phyloP scores from a whole-genome alignment of 2,888 invertebrate genomes.

The Heliconius ethilla region DNA sequence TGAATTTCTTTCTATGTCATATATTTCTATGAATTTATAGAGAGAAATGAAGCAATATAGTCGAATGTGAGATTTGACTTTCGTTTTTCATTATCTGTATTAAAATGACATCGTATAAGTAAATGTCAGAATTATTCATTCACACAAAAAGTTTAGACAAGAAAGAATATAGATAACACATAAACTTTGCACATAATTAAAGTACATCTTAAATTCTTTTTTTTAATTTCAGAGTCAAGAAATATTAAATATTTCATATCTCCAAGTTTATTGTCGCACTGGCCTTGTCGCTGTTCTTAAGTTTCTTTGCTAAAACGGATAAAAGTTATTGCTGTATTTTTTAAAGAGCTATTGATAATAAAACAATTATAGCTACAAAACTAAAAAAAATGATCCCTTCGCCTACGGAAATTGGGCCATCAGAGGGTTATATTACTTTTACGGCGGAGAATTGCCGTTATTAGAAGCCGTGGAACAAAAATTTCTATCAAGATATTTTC shows the following conservation, averaged over 20 bases:
- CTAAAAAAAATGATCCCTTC: constrained; percentile 14
- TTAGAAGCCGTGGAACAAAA: constrained; percentile 14
- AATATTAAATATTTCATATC: too few species aligned
- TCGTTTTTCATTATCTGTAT: neutral
- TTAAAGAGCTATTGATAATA: neutral
- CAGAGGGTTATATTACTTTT: constrained; percentile 24
- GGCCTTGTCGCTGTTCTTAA: neutral
- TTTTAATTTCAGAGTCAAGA: too few species aligned
- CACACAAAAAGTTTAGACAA: neutral
- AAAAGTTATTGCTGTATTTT: neutral
- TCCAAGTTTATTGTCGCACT: too few species aligned
- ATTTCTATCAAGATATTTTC: constrained; percentile 9
- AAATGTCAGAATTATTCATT: neutral
- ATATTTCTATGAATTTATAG: constrained; percentile 19
- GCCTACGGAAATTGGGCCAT: constrained; percentile 23
- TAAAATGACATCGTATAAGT: neutral
- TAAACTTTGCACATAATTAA: neutral
- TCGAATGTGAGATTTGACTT: neutral
- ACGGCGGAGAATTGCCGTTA: constrained; percentile 20
- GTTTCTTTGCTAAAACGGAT: neutral
- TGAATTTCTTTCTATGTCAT: constrained; percentile 23
- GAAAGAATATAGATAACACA: neutral
- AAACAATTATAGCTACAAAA: neutral
- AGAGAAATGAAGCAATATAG: neutral
- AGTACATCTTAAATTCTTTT: too few species aligned